A percentile compares a stretch with the other conserved stretches of the same genome.
Conservation (phyloP, 2,113 vertebrate genomes). For the Cebus imitator region DNA sequence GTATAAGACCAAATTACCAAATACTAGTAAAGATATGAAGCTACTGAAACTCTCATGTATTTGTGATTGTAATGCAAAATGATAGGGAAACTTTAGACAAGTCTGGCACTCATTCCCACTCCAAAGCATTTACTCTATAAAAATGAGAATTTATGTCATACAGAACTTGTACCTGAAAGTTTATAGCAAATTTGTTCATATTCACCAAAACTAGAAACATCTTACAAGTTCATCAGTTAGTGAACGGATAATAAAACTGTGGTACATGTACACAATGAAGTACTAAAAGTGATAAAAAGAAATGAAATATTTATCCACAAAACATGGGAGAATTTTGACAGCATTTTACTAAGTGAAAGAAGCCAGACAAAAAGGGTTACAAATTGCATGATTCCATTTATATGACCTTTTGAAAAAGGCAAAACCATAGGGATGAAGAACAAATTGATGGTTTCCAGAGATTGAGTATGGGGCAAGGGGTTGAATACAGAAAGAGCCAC, state of each 20-base stretch:
- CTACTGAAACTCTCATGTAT: neutral
- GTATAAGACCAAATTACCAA: neutral
- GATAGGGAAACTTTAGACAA: neutral
- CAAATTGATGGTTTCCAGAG: neutral
- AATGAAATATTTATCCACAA: neutral
- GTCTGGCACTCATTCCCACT: neutral
- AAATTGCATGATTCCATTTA: neutral
- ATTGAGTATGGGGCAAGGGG: neutral
- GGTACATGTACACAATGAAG: neutral
- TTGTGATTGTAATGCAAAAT: neutral
- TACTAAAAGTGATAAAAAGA: neutral
- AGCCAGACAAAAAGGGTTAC: neutral
- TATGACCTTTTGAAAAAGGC: neutral
- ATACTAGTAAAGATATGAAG: neutral
- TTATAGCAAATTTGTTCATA: neutral
- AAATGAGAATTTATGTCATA: neutral
- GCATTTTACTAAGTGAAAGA: neutral
- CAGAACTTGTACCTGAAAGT: neutral
- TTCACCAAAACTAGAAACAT: neutral
- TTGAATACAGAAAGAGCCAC: neutral
- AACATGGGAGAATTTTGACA: neutral
- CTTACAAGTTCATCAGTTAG: neutral
- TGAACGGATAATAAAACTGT: neutral
- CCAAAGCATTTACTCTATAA: neutral
- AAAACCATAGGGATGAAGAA: neutral